Base-by-base conservation (phyloP, 2,888 invertebrate species). In the Drosophila birchii region DNA sequence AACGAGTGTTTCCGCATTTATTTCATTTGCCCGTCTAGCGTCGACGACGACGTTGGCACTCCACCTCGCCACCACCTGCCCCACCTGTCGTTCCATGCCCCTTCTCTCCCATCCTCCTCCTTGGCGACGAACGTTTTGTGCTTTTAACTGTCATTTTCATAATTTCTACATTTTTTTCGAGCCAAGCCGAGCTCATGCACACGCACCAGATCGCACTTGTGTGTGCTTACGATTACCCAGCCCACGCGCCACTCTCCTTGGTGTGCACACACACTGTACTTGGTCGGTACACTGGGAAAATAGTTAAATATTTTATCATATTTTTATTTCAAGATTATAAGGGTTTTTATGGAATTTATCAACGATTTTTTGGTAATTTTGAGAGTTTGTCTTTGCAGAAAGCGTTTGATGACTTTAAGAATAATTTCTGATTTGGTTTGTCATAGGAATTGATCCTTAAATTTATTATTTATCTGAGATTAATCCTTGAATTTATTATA, bases 1-100 rank as follows among this genome's bases (percentile, higher is more conserved):
- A 86, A 88, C 84, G 90, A 85, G 89, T 85, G 89, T 84, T 84
- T 84, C 90, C 90, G 89, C 89, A 84, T 84, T 84, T 84, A 90
- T 89, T 89, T 83, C 83, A 83, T 87, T 88, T 82, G 89, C 81
- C 74, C 60, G 78, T 78, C 83, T 78, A 74, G 47, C 67, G 49
- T 47, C n/a, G 47, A 26, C 64, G 60, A 64, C 58, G 55, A 51
- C 55, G 5, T 45, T 61, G 41, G 41, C 32, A 32, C 57, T 43
- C 41, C 7, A 51, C 32, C 32, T 29, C 57, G 39, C 41, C 7
- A 51, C 32, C 49, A 51, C 49, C 44, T n/a, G 36, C 58, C 43
- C 57, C 36, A n/a, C 26, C 36, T 56, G 45, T 36, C 51, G 45
- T 16, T 34, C 34, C 51, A 34, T 34, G 9, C 16, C 16, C 9